Evolutionary conservation across 2,797 vertebrate species (phyloP).

Genomic region (Takifugu ocellatus): DNA sequence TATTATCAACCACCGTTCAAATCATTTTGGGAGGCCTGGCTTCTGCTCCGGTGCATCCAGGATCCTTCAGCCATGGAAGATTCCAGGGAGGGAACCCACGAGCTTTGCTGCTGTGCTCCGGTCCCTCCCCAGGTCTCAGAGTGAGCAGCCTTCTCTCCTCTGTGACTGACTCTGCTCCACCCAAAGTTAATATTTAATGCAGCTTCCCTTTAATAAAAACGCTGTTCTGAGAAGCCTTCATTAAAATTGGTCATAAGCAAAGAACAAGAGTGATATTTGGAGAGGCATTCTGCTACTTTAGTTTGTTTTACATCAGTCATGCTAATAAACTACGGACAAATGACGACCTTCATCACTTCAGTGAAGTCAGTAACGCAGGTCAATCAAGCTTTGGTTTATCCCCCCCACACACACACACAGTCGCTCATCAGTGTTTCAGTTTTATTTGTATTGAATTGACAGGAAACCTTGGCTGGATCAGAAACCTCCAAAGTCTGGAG

Average conservation of each 20-base stretch:
- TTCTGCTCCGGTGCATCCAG: slow-evolving; percentile 9
- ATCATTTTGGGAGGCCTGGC: neutral
- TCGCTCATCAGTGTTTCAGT: neutral
- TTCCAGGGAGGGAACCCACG: slow-evolving; percentile 2
- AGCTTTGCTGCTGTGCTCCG: neutral
- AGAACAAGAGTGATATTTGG: slow-evolving; percentile 49
- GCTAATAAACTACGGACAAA: slow-evolving; percentile 44
- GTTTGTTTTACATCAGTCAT: slow-evolving; percentile 33
- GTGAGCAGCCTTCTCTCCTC: slow-evolving; percentile 44
- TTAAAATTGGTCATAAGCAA: slow-evolving; percentile 54
- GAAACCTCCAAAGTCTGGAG: too few relatives aligned
- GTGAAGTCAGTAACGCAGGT: slow-evolving; percentile 3
- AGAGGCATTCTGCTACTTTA: slow-evolving; percentile 53
- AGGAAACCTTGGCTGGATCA: too few relatives aligned
- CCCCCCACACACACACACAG: slow-evolving; percentile 21
- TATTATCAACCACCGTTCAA: neutral
- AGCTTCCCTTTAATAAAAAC: slow-evolving; percentile 66
- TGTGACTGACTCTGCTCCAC: slow-evolving; percentile 62
- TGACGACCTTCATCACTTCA: slow-evolving; percentile 40
- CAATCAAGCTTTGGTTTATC: slow-evolving; percentile 6
- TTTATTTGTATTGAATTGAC: too few relatives aligned
- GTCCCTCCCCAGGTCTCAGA: slow-evolving; percentile 27
- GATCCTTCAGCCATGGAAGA: neutral
- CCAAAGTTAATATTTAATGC: slow-evolving; percentile 74
- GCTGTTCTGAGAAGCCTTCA: slow-evolving; percentile 66